phyloP scores from a whole-genome alignment of 2,113 vertebrate genomes.

The Petrocephalus microphthalmus region DNA sequence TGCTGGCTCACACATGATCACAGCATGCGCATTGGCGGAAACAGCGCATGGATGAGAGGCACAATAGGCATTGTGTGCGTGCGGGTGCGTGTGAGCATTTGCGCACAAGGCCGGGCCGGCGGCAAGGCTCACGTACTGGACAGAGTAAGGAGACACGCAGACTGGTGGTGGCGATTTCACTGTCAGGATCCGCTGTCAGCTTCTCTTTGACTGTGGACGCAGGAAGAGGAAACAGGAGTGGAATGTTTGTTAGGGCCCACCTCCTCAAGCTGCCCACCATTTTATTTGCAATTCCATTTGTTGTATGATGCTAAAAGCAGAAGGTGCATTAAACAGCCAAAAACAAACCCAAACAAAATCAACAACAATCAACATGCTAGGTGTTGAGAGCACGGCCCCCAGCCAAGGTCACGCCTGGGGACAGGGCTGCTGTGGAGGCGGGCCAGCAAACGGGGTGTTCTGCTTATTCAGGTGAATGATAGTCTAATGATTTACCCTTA shows the following conservation, averaged over 20 bases:
- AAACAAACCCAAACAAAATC: neutral
- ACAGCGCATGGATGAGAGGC: neutral
- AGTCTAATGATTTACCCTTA: neutral
- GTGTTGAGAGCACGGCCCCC: neutral
- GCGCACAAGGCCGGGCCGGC: neutral
- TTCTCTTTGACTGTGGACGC: conserved; percentile 89
- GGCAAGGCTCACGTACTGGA: conserved; percentile 70
- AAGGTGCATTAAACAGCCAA: neutral
- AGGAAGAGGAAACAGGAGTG: conserved; percentile 28
- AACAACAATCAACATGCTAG: neutral
- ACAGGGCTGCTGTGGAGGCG: neutral
- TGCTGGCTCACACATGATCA: neutral
- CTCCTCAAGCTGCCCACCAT: too few species aligned
- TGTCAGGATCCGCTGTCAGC: conserved; percentile 96
- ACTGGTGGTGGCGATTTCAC: conserved; percentile 98
- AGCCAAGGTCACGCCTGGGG: neutral
- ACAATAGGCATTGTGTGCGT: neutral
- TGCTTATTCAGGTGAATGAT: neutral
- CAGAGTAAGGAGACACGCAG: conserved; percentile 95
- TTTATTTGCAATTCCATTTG: neutral
- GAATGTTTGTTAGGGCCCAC: neutral
- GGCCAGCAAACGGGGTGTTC: neutral
- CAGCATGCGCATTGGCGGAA: neutral
- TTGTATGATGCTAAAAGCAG: neutral
- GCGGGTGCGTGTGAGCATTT: neutral